Evolutionary conservation across 2,888 invertebrate genomes (phyloP).

Genomic region (Cosmopolites sordidus): DNA sequence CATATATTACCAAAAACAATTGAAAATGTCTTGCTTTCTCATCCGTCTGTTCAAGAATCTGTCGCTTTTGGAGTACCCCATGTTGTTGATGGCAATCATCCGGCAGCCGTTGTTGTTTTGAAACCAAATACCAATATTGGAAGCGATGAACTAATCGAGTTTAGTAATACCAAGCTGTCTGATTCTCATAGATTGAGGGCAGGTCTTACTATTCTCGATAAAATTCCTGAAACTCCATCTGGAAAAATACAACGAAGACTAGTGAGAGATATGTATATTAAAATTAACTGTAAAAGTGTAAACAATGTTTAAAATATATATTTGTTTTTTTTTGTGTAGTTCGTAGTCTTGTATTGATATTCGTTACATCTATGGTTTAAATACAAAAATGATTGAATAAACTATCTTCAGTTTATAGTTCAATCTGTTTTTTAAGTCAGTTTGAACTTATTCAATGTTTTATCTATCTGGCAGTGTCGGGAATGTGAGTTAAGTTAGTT

Average conservation of each 20-base stretch:
- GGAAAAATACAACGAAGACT: neutral
- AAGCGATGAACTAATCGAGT: neutral
- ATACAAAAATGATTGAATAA: no score
- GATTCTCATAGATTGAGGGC: neutral
- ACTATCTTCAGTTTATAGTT: no score
- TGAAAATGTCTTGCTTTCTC: conserved; percentile 34
- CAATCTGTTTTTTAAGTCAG: no score
- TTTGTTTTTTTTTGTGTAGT: no score
- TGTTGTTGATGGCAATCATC: conserved; percentile 32
- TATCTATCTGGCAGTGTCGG: no score
- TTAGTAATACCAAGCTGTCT: neutral
- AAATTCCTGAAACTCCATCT: neutral
- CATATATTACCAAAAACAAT: conserved; percentile 39
- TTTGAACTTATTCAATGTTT: no score
- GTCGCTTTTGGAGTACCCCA: conserved; percentile 37
- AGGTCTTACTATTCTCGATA: neutral
- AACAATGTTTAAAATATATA: no score
- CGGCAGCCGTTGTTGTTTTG: conserved; percentile 10
- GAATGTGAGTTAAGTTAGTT: no score
- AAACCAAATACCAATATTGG: neutral
- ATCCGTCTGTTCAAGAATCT: conserved; percentile 35
- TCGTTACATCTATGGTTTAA: no score
- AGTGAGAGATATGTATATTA: neutral
- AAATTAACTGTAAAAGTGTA: no score
- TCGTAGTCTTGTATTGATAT: no score